These are phyloP conservation scores for Lytechinus variegatus DNA, from an alignment of 35 echinoderm and acorn worm species.

Conservation along the genomic window DNA sequence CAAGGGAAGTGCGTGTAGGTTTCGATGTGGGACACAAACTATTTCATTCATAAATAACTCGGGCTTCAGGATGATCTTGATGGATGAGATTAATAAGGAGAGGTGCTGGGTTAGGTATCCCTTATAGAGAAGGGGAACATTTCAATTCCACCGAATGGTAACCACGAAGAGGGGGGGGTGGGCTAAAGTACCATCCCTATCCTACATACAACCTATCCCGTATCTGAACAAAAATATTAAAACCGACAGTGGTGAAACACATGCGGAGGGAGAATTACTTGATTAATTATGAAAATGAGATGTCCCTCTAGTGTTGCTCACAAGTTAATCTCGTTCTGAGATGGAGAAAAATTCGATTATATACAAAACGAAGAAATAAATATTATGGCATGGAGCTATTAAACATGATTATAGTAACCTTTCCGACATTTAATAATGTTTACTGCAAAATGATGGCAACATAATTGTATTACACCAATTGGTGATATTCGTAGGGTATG, in stretches of 20 bases:
- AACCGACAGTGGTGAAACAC: neutral
- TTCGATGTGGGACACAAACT: constrained; percentile 8
- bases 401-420: too few species aligned
- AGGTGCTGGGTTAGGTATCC: neutral
- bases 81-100: neutral
- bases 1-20: neutral
- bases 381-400: too few species aligned
- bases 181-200: neutral
- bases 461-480: neutral
- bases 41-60: constrained; percentile 15
- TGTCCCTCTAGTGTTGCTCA: too few species aligned
- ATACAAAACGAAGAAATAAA: too few species aligned
- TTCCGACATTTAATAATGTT: neutral
- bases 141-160: neutral
- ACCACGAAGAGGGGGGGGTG: neutral
- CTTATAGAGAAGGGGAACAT: neutral
- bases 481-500: neutral
- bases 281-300: too few species aligned
- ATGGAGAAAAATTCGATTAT: too few species aligned
- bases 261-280: too few species aligned
- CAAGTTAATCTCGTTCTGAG: neutral
- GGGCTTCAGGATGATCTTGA: neutral
- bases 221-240: neutral
- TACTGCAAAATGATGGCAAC: neutral
- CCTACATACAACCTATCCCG: neutral